These are phyloP conservation scores for Pseudorasbora parva DNA, from an alignment of 2,113 vertebrate species.

Conservation along the genomic window DNA sequence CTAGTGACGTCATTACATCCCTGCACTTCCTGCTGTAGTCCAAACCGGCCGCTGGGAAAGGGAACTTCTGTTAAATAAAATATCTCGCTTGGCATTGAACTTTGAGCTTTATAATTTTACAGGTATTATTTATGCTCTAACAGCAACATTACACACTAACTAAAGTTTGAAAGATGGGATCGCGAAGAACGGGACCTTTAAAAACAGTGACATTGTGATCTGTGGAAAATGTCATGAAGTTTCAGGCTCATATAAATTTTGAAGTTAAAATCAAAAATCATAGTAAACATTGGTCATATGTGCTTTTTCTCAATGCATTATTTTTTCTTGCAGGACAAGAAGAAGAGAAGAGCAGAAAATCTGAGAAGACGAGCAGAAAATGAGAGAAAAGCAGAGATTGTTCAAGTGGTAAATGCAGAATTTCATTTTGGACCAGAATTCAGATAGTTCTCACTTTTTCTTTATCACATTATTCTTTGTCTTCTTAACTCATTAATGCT, in stretches of 20 bases:
- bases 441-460: background rate
- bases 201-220: background rate
- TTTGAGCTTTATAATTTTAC: too few relatives aligned
- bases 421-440: too few relatives aligned
- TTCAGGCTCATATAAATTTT: background rate
- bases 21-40: too few relatives aligned
- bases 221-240: background rate
- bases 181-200: too few relatives aligned
- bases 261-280: background rate
- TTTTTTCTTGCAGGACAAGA: slow-evolving; percentile 80
- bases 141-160: too few relatives aligned
- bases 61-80: too few relatives aligned
- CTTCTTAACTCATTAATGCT: background rate
- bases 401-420: slow-evolving; percentile 88
- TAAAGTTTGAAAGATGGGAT: too few relatives aligned
- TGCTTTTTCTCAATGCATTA: background rate
- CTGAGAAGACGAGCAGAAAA: slow-evolving; percentile 85
- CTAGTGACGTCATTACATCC: too few relatives aligned
- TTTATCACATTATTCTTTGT: background rate
- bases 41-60: too few relatives aligned
- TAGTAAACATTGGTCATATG: background rate
- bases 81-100: too few relatives aligned
- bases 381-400: slow-evolving; percentile 86
- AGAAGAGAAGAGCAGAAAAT: slow-evolving; percentile 84
- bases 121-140: too few relatives aligned